Evolutionary conservation across 2,113 vertebrate species (phyloP).

Genomic region (Nycticebus coucang): DNA sequence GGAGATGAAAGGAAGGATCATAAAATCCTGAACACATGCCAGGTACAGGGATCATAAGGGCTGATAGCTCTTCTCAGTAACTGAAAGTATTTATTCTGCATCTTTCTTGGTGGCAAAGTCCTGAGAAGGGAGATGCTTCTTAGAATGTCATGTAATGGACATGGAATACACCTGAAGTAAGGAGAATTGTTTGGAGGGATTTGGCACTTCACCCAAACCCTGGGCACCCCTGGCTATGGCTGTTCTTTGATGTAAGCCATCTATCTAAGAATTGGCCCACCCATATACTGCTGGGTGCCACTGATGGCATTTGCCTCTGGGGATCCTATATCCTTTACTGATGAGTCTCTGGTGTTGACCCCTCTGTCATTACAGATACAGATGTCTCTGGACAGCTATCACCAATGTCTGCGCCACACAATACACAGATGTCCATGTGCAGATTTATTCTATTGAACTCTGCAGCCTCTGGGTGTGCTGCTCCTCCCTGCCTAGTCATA

Average conservation of each 20-base stretch:
- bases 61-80: neutral
- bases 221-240: neutral
- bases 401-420: neutral
- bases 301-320: neutral
- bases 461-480: too few relatives aligned
- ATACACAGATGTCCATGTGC: neutral
- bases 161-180: neutral
- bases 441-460: neutral
- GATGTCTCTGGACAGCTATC: neutral
- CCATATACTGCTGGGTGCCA: neutral
- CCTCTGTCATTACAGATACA: neutral
- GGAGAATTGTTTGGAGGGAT: neutral
- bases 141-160: neutral
- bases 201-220: neutral
- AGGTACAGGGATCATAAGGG: neutral
- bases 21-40: neutral
- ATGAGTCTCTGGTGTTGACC: neutral
- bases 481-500: neutral
- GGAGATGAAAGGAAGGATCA: too few relatives aligned
- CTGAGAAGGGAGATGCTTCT: neutral
- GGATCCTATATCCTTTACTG: neutral
- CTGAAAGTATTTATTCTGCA: neutral
- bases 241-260: neutral
- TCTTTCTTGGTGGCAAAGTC: neutral
- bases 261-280: neutral